These are phyloP conservation scores for Troides oblongomaculatus DNA, from an alignment of 2,888 invertebrate species.

Conservation along the genomic window DNA sequence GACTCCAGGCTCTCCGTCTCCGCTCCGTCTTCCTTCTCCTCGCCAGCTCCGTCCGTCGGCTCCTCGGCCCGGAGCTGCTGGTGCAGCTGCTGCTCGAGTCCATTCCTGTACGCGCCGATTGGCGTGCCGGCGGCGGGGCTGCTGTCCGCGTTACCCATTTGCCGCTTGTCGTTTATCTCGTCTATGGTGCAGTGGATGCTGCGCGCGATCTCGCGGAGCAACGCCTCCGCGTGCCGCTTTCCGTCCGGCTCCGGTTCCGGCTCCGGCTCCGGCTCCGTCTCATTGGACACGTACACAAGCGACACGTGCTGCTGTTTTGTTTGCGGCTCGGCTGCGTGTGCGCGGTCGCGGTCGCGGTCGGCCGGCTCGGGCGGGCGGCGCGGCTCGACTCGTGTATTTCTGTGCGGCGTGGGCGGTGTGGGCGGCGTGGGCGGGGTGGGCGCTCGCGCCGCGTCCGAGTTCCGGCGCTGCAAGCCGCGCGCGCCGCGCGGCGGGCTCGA, in stretches of 20 bases:
- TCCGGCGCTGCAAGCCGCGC: conserved; percentile 49
- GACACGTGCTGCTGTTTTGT: conserved; percentile 69
- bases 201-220: conserved; percentile 68
- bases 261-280: conserved; percentile 58
- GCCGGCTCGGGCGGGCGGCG: conserved; percentile 53
- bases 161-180: conserved; percentile 53
- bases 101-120: conserved; percentile 57
- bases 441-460: conserved; percentile 44
- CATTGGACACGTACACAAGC: conserved; percentile 63
- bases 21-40: conserved; percentile 29
- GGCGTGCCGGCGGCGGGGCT: conserved; percentile 51
- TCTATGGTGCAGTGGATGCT: conserved; percentile 72
- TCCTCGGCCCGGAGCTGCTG: conserved; percentile 51
- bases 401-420: conserved; percentile 45
- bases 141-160: conserved; percentile 64
- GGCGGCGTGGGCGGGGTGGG: conserved; percentile 6
- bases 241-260: conserved; percentile 62
- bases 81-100: conserved; percentile 60
- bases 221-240: conserved; percentile 67
- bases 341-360: conserved; percentile 69
- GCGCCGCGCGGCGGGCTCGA: conserved; percentile 57
- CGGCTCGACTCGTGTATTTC: conserved; percentile 36
- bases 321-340: conserved; percentile 65
- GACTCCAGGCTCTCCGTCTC: conserved; percentile 47
- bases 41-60: conserved; percentile 31